These are phyloP conservation scores for Cactoblastis cactorum DNA, from an alignment of 2,888 invertebrate species.

Conservation along the genomic window DNA sequence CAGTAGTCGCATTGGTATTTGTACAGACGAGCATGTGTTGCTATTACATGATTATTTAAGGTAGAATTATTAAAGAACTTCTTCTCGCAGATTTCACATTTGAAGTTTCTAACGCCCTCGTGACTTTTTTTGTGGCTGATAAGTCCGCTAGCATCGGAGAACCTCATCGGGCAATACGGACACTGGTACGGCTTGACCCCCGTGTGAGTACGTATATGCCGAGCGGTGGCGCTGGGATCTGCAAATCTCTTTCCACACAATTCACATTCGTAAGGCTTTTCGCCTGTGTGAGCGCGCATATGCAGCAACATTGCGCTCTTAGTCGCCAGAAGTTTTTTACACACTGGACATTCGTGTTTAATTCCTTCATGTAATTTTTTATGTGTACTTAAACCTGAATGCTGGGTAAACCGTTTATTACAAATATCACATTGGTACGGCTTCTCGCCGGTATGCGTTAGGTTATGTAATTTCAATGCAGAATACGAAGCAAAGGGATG, in stretches of 20 bases:
- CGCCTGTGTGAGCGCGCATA: slow-evolving; percentile 27
- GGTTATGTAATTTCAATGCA: slow-evolving; percentile 12
- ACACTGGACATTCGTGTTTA: background rate
- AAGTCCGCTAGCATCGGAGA: slow-evolving; percentile 31
- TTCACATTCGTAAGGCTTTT: slow-evolving; percentile 29
- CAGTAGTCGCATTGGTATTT: background rate
- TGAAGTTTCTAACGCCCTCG: slow-evolving; percentile 13
- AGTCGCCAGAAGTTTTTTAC: background rate
- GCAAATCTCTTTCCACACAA: slow-evolving; percentile 33
- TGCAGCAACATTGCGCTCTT: background rate
- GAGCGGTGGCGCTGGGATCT: slow-evolving; percentile 29
- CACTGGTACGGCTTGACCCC: slow-evolving; percentile 34
- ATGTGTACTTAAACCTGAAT: background rate
- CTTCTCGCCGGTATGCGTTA: slow-evolving; percentile 26
- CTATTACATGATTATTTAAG: background rate
- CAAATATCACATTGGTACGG: slow-evolving; percentile 31
- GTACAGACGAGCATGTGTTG: background rate
- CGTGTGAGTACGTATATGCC: slow-evolving; percentile 36
- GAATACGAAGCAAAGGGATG: slow-evolving; percentile 6
- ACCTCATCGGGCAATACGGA: slow-evolving; percentile 28
- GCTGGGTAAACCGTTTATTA: slow-evolving; percentile 17
- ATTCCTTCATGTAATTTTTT: background rate
- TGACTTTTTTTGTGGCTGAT: slow-evolving; percentile 29
- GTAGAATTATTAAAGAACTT: too few relatives aligned
- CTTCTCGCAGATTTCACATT: slow-evolving; percentile 28